phyloP scores from a whole-genome alignment of 1,140 invertebrate species.

The Tetragnatha versicolor region DNA sequence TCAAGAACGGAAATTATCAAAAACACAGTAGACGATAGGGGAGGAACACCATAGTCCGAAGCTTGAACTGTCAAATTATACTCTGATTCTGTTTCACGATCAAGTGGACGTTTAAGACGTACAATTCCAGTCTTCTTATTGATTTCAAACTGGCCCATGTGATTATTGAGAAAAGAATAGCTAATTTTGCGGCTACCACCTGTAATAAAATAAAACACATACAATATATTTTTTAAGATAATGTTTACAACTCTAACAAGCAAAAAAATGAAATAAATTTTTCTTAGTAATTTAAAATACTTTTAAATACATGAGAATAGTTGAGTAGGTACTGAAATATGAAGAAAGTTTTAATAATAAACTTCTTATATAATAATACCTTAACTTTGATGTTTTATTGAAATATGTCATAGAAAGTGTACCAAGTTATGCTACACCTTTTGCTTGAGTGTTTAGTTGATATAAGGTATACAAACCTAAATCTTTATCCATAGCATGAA shows the following conservation, averaged over 20 bases:
- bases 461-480: constrained; percentile 66
- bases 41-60: constrained; percentile 77
- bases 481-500: constrained; percentile 80
- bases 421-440: too few relatives aligned
- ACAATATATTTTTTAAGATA: too few relatives aligned
- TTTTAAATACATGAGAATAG: too few relatives aligned
- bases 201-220: not conserved
- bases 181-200: constrained; percentile 41
- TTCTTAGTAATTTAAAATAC: not conserved
- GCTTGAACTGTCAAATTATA: constrained; percentile 85
- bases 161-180: constrained; percentile 46
- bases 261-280: not conserved
- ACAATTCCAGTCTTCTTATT: constrained; percentile 72
- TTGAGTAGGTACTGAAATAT: too few relatives aligned
- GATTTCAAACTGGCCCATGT: constrained; percentile 57
- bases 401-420: too few relatives aligned
- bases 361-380: too few relatives aligned
- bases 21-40: constrained; percentile 68
- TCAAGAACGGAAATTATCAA: constrained; percentile 76
- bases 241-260: not conserved
- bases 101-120: constrained; percentile 79
- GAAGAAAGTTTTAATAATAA: too few relatives aligned
- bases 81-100: constrained; percentile 82
- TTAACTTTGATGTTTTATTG: too few relatives aligned
- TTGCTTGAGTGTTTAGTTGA: too few relatives aligned